These are phyloP conservation scores for Scaptomyza pallida DNA, from an alignment of 1,140 invertebrate genomes.

Conservation along the genomic window DNA sequence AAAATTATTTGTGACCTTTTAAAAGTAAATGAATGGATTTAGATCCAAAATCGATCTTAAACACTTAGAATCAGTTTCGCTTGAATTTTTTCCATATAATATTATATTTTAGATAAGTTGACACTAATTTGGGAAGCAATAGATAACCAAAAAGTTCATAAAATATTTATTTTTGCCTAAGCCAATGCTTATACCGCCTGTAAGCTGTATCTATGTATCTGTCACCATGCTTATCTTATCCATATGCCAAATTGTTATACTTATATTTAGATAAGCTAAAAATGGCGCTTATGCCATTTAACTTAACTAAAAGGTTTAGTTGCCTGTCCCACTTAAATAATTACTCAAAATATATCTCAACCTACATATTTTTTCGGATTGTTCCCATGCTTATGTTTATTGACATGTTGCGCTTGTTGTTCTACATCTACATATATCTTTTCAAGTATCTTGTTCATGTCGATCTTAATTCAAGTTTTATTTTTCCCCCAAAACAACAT, in stretches of 20 bases:
- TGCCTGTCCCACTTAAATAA: background rate
- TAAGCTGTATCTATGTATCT: no score
- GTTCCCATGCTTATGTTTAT: conserved; percentile 26
- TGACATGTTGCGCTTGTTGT: conserved; percentile 18
- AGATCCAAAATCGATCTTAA: no score
- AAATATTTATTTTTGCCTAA: background rate
- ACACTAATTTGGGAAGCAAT: background rate
- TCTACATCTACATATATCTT: conserved; percentile 5
- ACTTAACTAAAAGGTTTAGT: no score
- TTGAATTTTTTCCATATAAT: no score
- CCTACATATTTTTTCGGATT: background rate
- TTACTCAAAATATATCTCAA: background rate
- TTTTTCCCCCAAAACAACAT: conserved; percentile 6
- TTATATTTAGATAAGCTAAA: conserved; percentile 12
- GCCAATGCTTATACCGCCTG: no score
- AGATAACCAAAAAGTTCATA: background rate
- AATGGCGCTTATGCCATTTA: conserved; percentile 13
- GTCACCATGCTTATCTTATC: conserved; percentile 26
- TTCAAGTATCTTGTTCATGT: conserved; percentile 5
- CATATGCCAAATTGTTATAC: background rate
- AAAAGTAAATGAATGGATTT: no score
- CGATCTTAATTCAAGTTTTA: conserved; percentile 24
- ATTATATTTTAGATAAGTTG: no score
- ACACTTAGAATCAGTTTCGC: no score
- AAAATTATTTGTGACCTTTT: no score